Base-by-base conservation (phyloP, 2,888 invertebrate genomes). In the Romanomermis culicivorax region DNA sequence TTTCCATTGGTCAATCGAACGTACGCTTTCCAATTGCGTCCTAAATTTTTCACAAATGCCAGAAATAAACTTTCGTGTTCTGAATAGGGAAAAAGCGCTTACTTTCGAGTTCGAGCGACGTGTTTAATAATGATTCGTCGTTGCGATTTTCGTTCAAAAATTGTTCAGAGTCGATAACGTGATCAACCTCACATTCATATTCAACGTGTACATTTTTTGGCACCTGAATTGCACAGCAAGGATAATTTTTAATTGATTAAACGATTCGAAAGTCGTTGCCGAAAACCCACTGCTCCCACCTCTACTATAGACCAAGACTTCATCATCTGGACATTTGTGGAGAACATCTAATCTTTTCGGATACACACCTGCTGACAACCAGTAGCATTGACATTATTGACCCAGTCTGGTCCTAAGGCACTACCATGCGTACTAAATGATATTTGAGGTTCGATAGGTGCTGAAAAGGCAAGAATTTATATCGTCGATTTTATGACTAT, bases 371-470 rank as follows among this genome's bases (percentile, higher is more conserved):
- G n/a, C n/a, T n/a, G n/a, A n/a, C n/a, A n/a, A n/a, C n/a, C n/a
- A n/a, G n/a, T 74, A 56, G 80, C 77, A 53, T 77, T 70, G 30
- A 83, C 74, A 64, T 77, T 78, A 56, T 76, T 75, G 64, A 84
- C 83, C 97, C 97, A 97, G 72, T 97, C 91, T 7, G 95, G 95
- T 0, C 97, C 97, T 54, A 97, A 75, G 2, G 97, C 91, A 58
- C 88, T 85, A 14, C 93, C 91, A 4, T 59, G 36, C n/a, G 50
- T 42, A 20, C 54, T 48, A 7, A 11, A 7, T 14, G 53, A n/a
- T n/a, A n/a, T n/a, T n/a, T n/a, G n/a, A n/a, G n/a, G n/a, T n/a
- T n/a, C n/a, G n/a, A n/a, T n/a, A n/a, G n/a, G n/a, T 4, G 7
- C 53, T 25, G 48, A 53, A 76, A 73, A n/a, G n/a, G n/a, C n/a